A percentile compares a stretch with the other conserved stretches of the same genome.
phyloP scores from a whole-genome alignment of 2,888 invertebrate species.

The Punctoribates punctum region DNA sequence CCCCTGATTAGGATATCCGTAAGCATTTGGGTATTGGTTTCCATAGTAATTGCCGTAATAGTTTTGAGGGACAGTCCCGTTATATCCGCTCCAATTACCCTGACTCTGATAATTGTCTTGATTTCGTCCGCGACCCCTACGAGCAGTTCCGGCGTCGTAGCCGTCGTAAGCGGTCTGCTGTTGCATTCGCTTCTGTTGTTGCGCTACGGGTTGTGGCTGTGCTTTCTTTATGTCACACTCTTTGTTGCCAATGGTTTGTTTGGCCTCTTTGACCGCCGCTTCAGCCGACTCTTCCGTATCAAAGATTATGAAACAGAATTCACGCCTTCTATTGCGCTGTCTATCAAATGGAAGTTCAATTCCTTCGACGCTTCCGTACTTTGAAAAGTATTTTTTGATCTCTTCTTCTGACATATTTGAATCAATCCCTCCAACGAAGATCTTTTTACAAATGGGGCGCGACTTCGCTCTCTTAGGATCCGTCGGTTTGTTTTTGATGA shows the following conservation, averaged over 20 bases:
- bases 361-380: slow-evolving; percentile 80
- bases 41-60: slow-evolving; percentile 35
- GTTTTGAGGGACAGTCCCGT: slow-evolving; percentile 13
- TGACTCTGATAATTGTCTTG: slow-evolving; percentile 50
- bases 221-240: slow-evolving; percentile 95
- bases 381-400: slow-evolving; percentile 84
- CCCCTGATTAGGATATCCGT: slow-evolving; percentile 20
- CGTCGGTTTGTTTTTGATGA: slow-evolving; percentile 73
- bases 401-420: slow-evolving; percentile 89
- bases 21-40: slow-evolving; percentile 23
- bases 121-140: slow-evolving; percentile 56
- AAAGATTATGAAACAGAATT: slow-evolving; percentile 96
- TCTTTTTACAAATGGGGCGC: slow-evolving; percentile 74
- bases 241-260: slow-evolving; percentile 87
- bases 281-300: slow-evolving; percentile 92
- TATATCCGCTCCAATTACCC: slow-evolving; percentile 45
- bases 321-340: slow-evolving; percentile 91
- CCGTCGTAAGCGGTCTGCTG: slow-evolving; percentile 49
- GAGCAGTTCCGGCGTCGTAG: slow-evolving; percentile 58
- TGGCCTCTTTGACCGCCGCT: slow-evolving; percentile 82
- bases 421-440: slow-evolving; percentile 92
- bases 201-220: slow-evolving; percentile 42
- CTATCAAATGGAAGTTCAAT: slow-evolving; percentile 97
- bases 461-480: slow-evolving; percentile 96
- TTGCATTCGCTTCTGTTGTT: slow-evolving; percentile 44